Evolutionary conservation across 2,888 invertebrate species (phyloP).

Genomic region (Apotomis betuletana): DNA sequence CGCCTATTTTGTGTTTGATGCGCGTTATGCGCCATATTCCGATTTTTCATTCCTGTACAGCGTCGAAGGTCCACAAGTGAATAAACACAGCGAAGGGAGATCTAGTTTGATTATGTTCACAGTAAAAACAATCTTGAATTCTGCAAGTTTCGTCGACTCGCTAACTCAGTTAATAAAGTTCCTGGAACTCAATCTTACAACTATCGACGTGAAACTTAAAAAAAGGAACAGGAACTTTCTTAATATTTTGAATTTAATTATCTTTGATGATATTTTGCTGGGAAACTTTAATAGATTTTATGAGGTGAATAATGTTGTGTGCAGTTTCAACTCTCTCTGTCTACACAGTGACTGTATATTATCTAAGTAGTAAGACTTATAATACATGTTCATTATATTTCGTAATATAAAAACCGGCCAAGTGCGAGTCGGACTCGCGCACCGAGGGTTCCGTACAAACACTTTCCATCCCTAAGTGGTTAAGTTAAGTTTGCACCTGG

Average conservation of each 20-base stretch:
- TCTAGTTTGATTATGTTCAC: constrained; percentile 67
- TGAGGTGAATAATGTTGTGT: background rate
- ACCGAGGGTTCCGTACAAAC: too few relatives aligned
- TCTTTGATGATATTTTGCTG: constrained; percentile 19
- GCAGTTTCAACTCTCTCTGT: background rate
- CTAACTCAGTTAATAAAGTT: constrained; percentile 74
- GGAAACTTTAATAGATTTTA: constrained; percentile 2
- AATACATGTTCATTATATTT: too few relatives aligned
- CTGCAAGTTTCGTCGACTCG: constrained; percentile 59
- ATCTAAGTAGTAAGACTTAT: too few relatives aligned
- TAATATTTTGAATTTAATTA: constrained; percentile 30
- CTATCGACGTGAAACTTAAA: constrained; percentile 38
- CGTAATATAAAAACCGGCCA: too few relatives aligned
- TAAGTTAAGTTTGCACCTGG: too few relatives aligned
- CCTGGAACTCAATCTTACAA: constrained; percentile 45
- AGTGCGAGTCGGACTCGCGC: too few relatives aligned
- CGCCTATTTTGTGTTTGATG: too few relatives aligned
- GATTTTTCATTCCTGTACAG: background rate
- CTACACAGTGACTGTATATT: background rate
- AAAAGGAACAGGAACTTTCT: constrained; percentile 19
- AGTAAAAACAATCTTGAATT: constrained; percentile 72
- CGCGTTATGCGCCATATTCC: too few relatives aligned
- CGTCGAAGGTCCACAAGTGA: background rate
- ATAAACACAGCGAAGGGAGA: constrained; percentile 37
- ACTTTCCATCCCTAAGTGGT: too few relatives aligned